Conservation (phyloP, 2,113 vertebrate species). For the Epinephelus fuscoguttatus region DNA sequence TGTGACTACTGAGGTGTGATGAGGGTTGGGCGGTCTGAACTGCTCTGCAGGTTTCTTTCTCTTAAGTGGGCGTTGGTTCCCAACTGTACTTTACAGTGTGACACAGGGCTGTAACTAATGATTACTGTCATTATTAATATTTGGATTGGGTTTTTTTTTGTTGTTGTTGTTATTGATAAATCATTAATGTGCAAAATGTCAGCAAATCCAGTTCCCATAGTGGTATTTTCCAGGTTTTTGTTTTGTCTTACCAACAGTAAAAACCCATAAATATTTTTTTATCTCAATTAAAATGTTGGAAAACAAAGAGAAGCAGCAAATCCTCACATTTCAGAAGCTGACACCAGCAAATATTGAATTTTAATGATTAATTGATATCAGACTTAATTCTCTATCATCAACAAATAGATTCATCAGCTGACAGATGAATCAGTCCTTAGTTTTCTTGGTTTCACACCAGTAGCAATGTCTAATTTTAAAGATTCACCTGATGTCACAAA, state of each 20-base stretch:
- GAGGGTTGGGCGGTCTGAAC: slow-evolving; percentile 33
- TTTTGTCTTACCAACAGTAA: neutral
- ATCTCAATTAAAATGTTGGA: neutral
- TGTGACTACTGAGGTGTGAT: slow-evolving; percentile 34
- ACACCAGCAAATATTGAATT: neutral
- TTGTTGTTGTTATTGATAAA: too few relatives aligned
- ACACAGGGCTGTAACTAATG: neutral
- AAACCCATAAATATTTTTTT: neutral
- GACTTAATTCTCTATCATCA: neutral
- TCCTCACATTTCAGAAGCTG: neutral
- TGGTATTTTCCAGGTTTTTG: neutral
- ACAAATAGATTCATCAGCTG: neutral
- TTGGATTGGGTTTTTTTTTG: neutral
- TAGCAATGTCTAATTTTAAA: neutral
- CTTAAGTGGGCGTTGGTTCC: slow-evolving; percentile 62
- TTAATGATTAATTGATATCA: neutral
- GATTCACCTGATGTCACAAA: neutral
- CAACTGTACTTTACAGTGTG: slow-evolving; percentile 1
- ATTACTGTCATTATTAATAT: neutral
- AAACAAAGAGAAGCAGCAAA: neutral
- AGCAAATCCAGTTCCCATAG: neutral
- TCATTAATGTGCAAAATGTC: neutral
- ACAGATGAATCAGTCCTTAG: neutral
- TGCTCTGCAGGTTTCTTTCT: slow-evolving; percentile 61
- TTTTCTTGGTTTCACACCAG: neutral